phyloP scores from a whole-genome alignment of 2,113 vertebrate genomes.

The Junco hyemalis region DNA sequence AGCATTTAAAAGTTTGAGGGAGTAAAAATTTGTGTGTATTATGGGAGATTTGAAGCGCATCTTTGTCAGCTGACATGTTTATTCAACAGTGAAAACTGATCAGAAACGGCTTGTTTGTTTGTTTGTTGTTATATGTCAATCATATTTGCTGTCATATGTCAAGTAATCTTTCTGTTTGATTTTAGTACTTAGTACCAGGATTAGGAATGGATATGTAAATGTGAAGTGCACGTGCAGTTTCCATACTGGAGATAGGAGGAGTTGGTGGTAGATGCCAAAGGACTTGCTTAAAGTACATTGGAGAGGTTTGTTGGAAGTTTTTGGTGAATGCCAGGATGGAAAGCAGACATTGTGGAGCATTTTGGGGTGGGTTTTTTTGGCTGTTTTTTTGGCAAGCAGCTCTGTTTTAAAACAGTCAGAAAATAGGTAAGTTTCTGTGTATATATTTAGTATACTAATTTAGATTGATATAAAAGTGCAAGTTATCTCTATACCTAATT shows the following conservation, averaged over 20 bases:
- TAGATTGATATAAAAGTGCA: background rate
- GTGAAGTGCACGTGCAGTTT: background rate
- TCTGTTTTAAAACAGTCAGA: background rate
- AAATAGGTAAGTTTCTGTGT: background rate
- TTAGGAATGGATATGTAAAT: background rate
- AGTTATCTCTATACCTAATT: background rate
- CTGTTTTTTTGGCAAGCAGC: background rate
- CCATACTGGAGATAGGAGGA: background rate
- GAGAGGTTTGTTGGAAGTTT: background rate
- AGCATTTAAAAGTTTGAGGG: background rate
- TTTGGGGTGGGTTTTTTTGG: background rate
- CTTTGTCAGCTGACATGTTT: fast-evolving
- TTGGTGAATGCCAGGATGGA: background rate
- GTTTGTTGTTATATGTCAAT: background rate
- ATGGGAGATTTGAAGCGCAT: background rate
- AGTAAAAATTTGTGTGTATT: background rate
- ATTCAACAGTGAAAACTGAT: background rate
- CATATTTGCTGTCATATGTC: too few species aligned
- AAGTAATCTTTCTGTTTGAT: background rate
- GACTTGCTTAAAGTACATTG: background rate
- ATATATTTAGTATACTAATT: background rate
- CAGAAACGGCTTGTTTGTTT: background rate
- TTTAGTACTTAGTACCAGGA: background rate
- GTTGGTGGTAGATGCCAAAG: background rate
- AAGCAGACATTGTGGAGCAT: background rate